Percentiles rank a stretch among this genome's conserved stretches.
phyloP scores from a whole-genome alignment of 2,888 invertebrate species.

The Agrilus mali region DNA sequence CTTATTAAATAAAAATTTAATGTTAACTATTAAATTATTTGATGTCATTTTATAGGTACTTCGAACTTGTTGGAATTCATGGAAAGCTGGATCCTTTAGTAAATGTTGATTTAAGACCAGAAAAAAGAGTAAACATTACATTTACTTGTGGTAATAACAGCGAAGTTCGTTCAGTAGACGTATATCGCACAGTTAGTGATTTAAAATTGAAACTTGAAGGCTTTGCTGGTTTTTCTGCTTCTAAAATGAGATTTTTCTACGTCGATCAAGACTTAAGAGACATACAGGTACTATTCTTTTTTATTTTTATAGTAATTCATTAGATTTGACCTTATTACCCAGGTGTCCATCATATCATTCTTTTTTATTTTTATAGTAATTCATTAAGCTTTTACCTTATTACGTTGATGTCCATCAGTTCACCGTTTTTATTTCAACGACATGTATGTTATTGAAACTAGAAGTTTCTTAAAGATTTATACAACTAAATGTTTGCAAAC shows the following conservation, averaged over 20 bases:
- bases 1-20: no score
- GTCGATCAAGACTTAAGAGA: slow-evolving; percentile 69
- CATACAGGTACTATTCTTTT: slow-evolving; percentile 23
- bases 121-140: slow-evolving; percentile 74
- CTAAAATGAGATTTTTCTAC: slow-evolving; percentile 81
- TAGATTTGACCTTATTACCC: no score
- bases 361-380: no score
- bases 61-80: slow-evolving; percentile 70
- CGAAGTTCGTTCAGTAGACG: slow-evolving; percentile 63
- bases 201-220: slow-evolving; percentile 68
- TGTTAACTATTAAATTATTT: no score
- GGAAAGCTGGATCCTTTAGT: slow-evolving; percentile 85
- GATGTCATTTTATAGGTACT: slow-evolving; percentile 45
- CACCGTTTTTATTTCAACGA: no score
- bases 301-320: background rate
- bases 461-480: no score
- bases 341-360: no score
- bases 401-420: no score
- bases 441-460: no score
- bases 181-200: slow-evolving; percentile 71
- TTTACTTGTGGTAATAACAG: slow-evolving; percentile 67
- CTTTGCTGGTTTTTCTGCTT: slow-evolving; percentile 67
- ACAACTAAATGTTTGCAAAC: no score
- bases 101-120: slow-evolving; percentile 74
- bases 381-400: no score